Evolutionary conservation across 1,140 invertebrate species (phyloP), one percentile per base, ranked within the genome.

Genomic region (Drosophila pseudoananassae): DNA sequence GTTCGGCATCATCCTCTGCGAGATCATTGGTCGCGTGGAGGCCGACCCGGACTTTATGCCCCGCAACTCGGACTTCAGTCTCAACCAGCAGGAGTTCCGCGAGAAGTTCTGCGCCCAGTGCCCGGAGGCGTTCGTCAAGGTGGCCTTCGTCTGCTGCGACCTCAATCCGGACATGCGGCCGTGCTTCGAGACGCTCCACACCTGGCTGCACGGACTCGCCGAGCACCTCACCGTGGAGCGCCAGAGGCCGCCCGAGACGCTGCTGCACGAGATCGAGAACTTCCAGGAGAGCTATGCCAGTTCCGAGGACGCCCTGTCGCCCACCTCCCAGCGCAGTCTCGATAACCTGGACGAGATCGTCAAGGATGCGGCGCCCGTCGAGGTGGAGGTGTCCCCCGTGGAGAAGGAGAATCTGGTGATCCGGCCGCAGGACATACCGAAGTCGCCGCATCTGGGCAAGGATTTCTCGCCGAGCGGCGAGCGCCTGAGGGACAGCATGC

Each of bases 1-100:
- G 27, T 99, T 98, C 93, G 98, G 98, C 4, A 98, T 99, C 49
- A 96, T 99, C 59, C 92, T 99, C 4, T 99, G 98, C 92, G 98
- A 99, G 95, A 97, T 98, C 54, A 98, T 99, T 88, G 97, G 97
- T 0, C 93, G 98, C 45, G 97, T 98, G 1, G 96, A 97, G 59
- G 98, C 98, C 0, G 98, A 99, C 93, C 98, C 98, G 1, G 98
- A 98, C 90, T 97, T 95, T 83, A 92, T 99, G 60, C 97, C 98
- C 1, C 93, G 97, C 27, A 97, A 97, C 0, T 94, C 95, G 40
- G 97, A 98, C 92, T 99, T 98, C 91, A 97, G 97, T 4, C 93
- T 99, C 1, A 98, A 98, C 92, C 96, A 97, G 90, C 94, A 95
- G 66, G 94, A 95, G 0, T 99, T 98, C 85, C 94, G 95, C 36